These are phyloP conservation scores for Petrocephalus zakoni DNA, from an alignment of 2,113 vertebrate species.

Conservation along the genomic window DNA sequence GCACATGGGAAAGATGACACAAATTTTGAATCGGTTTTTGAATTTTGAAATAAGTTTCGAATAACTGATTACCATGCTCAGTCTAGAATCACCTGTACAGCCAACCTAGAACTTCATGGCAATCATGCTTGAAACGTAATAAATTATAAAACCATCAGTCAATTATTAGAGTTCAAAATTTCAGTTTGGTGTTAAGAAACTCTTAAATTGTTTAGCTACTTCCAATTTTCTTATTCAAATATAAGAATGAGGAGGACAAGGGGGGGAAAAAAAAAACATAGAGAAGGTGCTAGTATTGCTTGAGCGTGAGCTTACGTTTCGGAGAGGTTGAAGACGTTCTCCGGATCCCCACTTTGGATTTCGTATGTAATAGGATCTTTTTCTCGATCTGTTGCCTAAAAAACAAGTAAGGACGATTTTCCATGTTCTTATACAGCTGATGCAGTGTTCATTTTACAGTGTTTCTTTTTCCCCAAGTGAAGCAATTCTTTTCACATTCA, in stretches of 20 bases:
- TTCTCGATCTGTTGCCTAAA: conserved; percentile 88
- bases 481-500: neutral
- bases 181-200: neutral
- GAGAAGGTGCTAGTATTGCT: no score
- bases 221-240: neutral
- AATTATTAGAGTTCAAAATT: neutral
- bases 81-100: neutral
- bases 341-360: conserved; percentile 82
- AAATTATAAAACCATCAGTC: neutral
- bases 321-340: conserved; percentile 80
- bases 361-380: conserved; percentile 79
- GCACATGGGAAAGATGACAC: neutral
- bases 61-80: neutral
- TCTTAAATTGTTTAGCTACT: neutral
- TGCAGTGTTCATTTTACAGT: neutral
- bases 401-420: neutral
- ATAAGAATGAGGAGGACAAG: neutral
- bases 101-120: neutral
- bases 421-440: neutral
- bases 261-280: no score
- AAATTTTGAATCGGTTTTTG: neutral
- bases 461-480: neutral
- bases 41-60: neutral
- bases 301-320: conserved; percentile 79
- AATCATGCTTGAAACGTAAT: neutral